Conservation (phyloP, 2,888 invertebrate genomes). For the Deroplatys truncata region DNA sequence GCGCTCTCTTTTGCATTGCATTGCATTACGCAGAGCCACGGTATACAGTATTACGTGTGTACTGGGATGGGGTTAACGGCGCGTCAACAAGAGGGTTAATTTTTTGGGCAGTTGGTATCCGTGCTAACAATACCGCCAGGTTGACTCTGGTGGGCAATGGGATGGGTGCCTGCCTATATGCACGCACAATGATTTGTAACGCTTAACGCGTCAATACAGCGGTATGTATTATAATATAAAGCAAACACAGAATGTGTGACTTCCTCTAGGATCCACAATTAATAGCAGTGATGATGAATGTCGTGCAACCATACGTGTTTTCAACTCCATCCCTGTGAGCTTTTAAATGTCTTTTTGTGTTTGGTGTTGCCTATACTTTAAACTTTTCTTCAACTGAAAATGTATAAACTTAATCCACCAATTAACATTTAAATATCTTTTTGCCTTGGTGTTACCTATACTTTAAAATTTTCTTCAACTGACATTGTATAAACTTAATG, state of each 20-base stretch:
- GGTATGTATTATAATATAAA: not conserved
- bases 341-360: too few relatives aligned
- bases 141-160: not conserved
- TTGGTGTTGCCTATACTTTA: too few relatives aligned
- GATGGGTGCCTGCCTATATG: not conserved
- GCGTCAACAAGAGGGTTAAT: not conserved
- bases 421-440: too few relatives aligned
- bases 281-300: not conserved
- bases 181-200: not conserved
- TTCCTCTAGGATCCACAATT: not conserved
- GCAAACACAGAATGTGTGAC: not conserved
- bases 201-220: not conserved
- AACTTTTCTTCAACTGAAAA: too few relatives aligned
- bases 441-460: too few relatives aligned
- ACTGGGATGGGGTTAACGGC: not conserved
- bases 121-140: not conserved
- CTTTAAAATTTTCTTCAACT: too few relatives aligned
- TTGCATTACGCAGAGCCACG: not conserved
- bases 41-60: not conserved
- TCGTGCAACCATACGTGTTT: too few relatives aligned
- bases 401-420: too few relatives aligned
- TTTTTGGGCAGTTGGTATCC: not conserved
- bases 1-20: not conserved
- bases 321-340: too few relatives aligned
- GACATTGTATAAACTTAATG: too few relatives aligned